Base-by-base conservation (phyloP, 1,140 invertebrate genomes). In the Procambarus clarkii region DNA sequence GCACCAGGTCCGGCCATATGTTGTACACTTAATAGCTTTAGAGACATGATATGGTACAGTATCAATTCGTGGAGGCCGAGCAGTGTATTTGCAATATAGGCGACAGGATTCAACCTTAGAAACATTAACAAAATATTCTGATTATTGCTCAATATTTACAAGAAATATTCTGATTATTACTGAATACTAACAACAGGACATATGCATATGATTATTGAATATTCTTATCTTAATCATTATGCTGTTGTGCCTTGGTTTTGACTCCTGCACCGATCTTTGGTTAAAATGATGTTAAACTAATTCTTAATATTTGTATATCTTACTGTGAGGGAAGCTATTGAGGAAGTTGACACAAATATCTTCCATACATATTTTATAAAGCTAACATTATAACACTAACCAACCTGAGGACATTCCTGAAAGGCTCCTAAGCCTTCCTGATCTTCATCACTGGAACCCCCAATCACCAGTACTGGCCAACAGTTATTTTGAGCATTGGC, bases 401-500 rank as follows among this genome's bases (percentile, higher is more conserved):
- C 21, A 46, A 92, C 91, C 86, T 98, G 98, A 2, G 97, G 96
- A 95, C 97, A 99, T 95, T 99, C 98, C 95, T 99, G 98, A 94
- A 99, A 99, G 9, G 98, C 98, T 77, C 98, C 98, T 93, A 98
- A 97, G 9, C 97, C 97, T 94, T 99, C 98, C 94, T 99, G 98
- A 94, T 98, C 97, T 94, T 97, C 95, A 76, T 98, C 97, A 94
- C 97, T 97, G 4, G 98, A 97, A 18, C 98, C 98, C 80, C 97
- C 98, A 92, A 99, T 96, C 0, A 99, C 97, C 78, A 99, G 93
- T 64, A 99, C 93, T 0, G 98, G 98, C 98, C 98, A 99, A 94
- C 97, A 98, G 94, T 99, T 99, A 3, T 98, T 95, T 95, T 98
- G 98, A 24, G 98, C 98, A 96, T 99, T 99, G 18, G 98, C 98